These are phyloP conservation scores for Plotosus lineatus DNA, from an alignment of 2,113 vertebrate species.

Conservation along the genomic window DNA sequence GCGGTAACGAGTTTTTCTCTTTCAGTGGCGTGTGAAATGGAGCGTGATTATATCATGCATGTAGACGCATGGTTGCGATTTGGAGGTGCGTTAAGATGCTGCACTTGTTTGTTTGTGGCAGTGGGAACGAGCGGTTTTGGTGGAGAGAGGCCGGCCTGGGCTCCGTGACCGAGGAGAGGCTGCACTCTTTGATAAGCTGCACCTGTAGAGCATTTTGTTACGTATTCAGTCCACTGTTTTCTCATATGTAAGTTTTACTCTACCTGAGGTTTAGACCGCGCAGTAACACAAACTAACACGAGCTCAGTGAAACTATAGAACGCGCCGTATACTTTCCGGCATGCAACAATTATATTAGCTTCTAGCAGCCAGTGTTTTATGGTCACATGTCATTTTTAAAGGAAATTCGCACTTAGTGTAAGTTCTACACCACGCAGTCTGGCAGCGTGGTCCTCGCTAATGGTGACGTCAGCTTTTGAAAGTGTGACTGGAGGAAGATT, in stretches of 20 bases:
- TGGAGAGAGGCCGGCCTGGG: slow-evolving; percentile 25
- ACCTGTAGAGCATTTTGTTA: background rate
- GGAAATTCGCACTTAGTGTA: slow-evolving; percentile 31
- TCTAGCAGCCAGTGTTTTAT: slow-evolving; percentile 5
- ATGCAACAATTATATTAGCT: slow-evolving; percentile 17
- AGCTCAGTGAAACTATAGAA: slow-evolving; percentile 10
- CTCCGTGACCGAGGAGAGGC: background rate
- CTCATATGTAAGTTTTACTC: slow-evolving; percentile 52
- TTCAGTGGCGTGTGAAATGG: slow-evolving; percentile 79
- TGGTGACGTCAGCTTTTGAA: slow-evolving; percentile 33
- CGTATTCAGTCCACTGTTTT: slow-evolving; percentile 36
- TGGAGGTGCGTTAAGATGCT: slow-evolving; percentile 74
- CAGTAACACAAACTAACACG: slow-evolving; percentile 40
- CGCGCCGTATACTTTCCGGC: slow-evolving; percentile 2
- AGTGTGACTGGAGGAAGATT: slow-evolving; percentile 42
- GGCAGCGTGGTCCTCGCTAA: background rate
- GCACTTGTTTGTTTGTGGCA: slow-evolving; percentile 11
- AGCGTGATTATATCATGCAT: slow-evolving; percentile 50
- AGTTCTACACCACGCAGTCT: slow-evolving; percentile 28
- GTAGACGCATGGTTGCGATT: slow-evolving; percentile 69
- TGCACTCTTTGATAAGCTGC: slow-evolving; percentile 60
- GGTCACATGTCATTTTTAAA: slow-evolving; percentile 9
- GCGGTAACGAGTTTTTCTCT: slow-evolving; percentile 63
- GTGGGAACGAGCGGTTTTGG: slow-evolving; percentile 4
- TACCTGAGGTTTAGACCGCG: slow-evolving; percentile 15